Evolutionary conservation across 2,797 vertebrate genomes (phyloP), one percentile per base, ranked within the genome.

Genomic region (Peromyscus nudipes): DNA sequence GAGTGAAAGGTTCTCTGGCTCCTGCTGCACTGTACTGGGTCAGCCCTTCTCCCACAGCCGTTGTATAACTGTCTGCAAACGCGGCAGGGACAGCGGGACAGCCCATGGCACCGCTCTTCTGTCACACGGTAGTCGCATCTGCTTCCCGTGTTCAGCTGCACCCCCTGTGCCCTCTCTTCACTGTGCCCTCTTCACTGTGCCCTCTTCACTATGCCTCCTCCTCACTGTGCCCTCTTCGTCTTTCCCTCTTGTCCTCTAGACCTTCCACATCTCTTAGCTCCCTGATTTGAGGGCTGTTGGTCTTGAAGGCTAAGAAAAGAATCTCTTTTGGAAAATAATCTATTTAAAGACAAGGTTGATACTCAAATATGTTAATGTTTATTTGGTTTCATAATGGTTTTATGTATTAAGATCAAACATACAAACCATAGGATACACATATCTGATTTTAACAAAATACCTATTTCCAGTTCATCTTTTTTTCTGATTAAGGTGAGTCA

Each of bases 291-390:
- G 40, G 43, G 49, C 49, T 65, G 9, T 65, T 75, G 81, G n/a
- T 62, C 64, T 89, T 89, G 62, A 92, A 95, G 9, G 34, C 43
- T 89, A 73, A 95, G n/a, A 85, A 92, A 9, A 67, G 40, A 86
- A 92, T 57, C 85, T 96, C 55, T 87, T 91, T 79, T 71, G 49
- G 25, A 82, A 95, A 96, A 91, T 12, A 69, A 76, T 92, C 31
- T 82, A 43, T 46, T 91, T 94, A 60, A 46, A 94, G 89, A 92
- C 7, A 95, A 92, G 8, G 57, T 80, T 95, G 95, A 90, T 92
- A 65, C 11, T 91, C 62, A 60, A 79, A 90, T 81, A 34, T 49
- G 19, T 86, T 57, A 86, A 52, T 62, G 34, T 92, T 89, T 92
- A n/a, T 19, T 92, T 37, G 34, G 34, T 90, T 96, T 71, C 64